Percentiles rank a stretch among this genome's conserved stretches.
Evolutionary conservation across 2,797 vertebrate genomes (phyloP).

Genomic region (Eulemur coronatus): DNA sequence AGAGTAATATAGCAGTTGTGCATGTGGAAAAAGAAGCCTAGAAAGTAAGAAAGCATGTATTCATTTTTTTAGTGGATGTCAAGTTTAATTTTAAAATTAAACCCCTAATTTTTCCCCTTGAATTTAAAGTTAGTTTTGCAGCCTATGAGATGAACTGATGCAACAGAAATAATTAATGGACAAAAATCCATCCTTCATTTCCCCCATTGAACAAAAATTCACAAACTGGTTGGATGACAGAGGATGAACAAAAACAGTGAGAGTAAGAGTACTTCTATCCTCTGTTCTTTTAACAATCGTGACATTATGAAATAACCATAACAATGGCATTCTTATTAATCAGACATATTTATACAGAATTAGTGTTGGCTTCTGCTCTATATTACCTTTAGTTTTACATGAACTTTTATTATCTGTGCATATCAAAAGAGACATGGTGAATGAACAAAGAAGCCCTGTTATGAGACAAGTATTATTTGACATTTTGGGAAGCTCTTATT

Average conservation of each 20-base stretch:
- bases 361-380: slow-evolving; percentile 77
- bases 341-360: slow-evolving; percentile 80
- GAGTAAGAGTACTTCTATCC: slow-evolving; percentile 63
- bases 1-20: background rate
- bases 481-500: slow-evolving; percentile 78
- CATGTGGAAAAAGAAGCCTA: background rate
- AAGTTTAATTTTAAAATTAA: slow-evolving; percentile 64
- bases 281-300: slow-evolving; percentile 57
- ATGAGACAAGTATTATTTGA: slow-evolving; percentile 79
- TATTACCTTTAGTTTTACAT: slow-evolving; percentile 78
- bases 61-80: slow-evolving; percentile 27
- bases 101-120: background rate
- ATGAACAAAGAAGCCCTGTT: slow-evolving; percentile 81
- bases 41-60: slow-evolving; percentile 8
- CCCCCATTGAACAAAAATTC: slow-evolving; percentile 57
- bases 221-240: slow-evolving; percentile 45
- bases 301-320: slow-evolving; percentile 71
- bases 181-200: slow-evolving; percentile 53
- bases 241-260: slow-evolving; percentile 53
- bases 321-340: slow-evolving; percentile 70
- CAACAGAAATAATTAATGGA: slow-evolving; percentile 36
- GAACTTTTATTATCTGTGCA: slow-evolving; percentile 74
- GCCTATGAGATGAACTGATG: slow-evolving; percentile 49
- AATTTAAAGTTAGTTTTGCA: slow-evolving; percentile 68
- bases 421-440: slow-evolving; percentile 73